phyloP scores from a whole-genome alignment of 2,797 vertebrate genomes.

The Enteromius mattozi region DNA sequence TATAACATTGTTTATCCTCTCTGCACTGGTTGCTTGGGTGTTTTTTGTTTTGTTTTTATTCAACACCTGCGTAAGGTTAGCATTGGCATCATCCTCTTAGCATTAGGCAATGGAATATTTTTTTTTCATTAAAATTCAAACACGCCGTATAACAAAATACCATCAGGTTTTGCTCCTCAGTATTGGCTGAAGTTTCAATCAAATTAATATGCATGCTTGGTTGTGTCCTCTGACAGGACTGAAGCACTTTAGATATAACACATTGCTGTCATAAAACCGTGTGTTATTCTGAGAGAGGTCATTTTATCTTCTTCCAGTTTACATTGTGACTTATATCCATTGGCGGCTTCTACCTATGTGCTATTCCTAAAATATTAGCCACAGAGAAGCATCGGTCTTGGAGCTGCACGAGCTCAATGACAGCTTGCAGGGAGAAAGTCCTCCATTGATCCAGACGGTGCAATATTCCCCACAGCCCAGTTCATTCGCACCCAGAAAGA shows the following conservation, averaged over 20 bases:
- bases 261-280: neutral
- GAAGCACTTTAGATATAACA: neutral
- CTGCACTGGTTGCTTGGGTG: neutral
- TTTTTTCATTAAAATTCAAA: neutral
- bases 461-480: constrained; percentile 17
- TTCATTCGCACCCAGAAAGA: neutral
- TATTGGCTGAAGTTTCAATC: neutral
- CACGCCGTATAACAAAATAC: no score
- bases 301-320: constrained; percentile 13
- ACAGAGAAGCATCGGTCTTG: constrained; percentile 16
- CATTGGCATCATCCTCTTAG: neutral
- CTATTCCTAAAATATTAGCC: constrained; percentile 29
- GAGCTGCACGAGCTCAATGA: constrained; percentile 28
- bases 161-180: neutral
- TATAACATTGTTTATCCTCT: neutral
- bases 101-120: neutral
- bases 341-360: neutral
- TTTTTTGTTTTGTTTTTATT: neutral
- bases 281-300: constrained; percentile 9
- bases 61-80: neutral
- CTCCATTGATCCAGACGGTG: constrained; percentile 26
- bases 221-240: neutral
- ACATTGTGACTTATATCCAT: constrained; percentile 12
- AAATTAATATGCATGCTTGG: neutral
- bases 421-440: constrained; percentile 12